phyloP scores from a whole-genome alignment of 1,140 invertebrate species.

The Wiebesia pumilae region DNA sequence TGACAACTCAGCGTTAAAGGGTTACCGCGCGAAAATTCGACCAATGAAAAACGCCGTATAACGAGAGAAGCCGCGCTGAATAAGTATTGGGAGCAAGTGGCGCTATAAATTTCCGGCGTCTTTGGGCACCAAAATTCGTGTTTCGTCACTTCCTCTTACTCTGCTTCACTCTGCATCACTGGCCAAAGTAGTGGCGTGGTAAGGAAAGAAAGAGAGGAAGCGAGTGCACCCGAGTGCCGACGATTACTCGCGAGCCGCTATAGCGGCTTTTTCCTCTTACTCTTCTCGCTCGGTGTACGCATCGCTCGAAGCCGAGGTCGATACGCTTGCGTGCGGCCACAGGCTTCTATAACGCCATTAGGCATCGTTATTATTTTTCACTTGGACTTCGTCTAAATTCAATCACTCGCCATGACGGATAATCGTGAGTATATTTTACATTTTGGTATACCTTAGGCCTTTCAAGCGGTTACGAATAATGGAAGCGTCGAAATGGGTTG shows the following conservation, averaged over 20 bases:
- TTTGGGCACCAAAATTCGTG: too few species aligned
- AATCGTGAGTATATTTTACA: slow-evolving; percentile 64
- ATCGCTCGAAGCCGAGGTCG: slow-evolving; percentile 3
- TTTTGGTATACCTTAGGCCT: too few species aligned
- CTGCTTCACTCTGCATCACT: neutral
- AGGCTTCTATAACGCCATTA: slow-evolving; percentile 57
- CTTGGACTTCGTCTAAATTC: slow-evolving; percentile 21
- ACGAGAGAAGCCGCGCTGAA: neutral
- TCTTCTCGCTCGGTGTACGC: slow-evolving; percentile 15
- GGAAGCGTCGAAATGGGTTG: neutral
- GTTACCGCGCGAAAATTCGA: neutral
- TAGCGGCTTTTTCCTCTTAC: slow-evolving; percentile 18
- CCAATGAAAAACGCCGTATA: neutral
- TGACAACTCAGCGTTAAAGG: neutral
- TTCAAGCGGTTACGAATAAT: neutral
- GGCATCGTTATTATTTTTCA: slow-evolving; percentile 27
- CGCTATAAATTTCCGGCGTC: slow-evolving; percentile 33
- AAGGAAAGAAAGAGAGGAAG: neutral
- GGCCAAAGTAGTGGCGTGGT: neutral
- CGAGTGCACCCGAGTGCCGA: neutral
- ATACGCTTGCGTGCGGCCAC: neutral
- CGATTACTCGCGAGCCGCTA: neutral
- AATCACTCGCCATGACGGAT: slow-evolving; percentile 64
- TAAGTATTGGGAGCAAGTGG: neutral
- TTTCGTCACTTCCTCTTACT: slow-evolving; percentile 13